A percentile compares a stretch with the other conserved stretches of the same genome.
Conservation (phyloP, 2,797 vertebrate species). For the Valencia hispanica region DNA sequence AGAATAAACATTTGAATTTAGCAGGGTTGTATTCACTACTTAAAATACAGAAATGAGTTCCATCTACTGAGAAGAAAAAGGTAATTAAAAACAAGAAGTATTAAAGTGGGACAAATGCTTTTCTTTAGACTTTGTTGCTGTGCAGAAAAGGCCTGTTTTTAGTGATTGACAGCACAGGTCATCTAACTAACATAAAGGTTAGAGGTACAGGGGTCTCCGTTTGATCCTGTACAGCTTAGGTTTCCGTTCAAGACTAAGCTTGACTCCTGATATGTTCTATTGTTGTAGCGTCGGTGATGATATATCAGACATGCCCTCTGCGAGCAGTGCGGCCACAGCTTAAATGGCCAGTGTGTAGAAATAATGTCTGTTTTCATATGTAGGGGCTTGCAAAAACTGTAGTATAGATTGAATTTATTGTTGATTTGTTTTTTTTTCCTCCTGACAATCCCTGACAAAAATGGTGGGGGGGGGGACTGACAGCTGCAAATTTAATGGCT, state of each 20-base stretch:
- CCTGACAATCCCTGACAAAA: neutral
- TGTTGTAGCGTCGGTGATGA: neutral
- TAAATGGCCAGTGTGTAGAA: neutral
- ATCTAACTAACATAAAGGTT: neutral
- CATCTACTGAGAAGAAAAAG: neutral
- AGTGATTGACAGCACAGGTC: neutral
- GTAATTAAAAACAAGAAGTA: neutral
- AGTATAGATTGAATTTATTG: neutral
- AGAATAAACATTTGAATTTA: neutral
- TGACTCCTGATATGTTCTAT: neutral
- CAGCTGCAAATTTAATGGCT: neutral
- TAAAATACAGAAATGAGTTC: neutral
- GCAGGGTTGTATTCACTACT: too few species aligned
- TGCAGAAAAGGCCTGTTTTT: neutral
- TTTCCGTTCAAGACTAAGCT: neutral
- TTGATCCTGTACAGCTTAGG: neutral
- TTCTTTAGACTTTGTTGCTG: neutral
- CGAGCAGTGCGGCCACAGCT: neutral
- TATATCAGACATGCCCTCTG: neutral
- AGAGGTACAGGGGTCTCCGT: neutral
- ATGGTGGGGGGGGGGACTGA: neutral
- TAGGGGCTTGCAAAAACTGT: neutral
- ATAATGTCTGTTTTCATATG: neutral
- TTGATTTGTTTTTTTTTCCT: neutral
- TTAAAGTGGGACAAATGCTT: neutral